A percentile compares a stretch with the other conserved stretches of the same genome.
These are phyloP conservation scores for Gisinianus flammeolus DNA, from an alignment of 2,888 invertebrate genomes.

Conservation along the genomic window DNA sequence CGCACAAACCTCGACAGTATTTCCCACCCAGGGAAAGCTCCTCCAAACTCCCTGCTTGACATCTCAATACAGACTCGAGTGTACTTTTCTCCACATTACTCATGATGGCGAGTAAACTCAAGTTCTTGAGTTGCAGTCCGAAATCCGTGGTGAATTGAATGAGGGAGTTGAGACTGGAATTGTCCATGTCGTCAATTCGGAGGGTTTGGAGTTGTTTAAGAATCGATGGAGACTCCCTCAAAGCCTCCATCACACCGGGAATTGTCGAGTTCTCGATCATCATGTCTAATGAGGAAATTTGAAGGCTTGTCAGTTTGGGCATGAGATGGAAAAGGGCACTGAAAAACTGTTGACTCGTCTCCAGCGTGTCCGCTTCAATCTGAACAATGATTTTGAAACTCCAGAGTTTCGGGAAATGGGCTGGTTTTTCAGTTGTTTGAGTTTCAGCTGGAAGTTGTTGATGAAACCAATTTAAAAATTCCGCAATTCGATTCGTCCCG, in stretches of 20 bases:
- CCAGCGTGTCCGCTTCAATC: slow-evolving; percentile 8
- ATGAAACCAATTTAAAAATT: slow-evolving; percentile 21
- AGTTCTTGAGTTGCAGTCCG: not conserved
- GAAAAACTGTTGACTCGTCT: slow-evolving; percentile 13
- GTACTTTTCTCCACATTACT: not conserved
- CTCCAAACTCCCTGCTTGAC: slow-evolving; percentile 7
- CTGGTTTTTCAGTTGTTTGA: not conserved
- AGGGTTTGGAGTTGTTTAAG: not conserved
- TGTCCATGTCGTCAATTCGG: not conserved
- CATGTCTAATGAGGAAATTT: slow-evolving; percentile 16
- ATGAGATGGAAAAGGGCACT: not conserved
- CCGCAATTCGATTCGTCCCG: slow-evolving; percentile 1
- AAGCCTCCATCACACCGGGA: not conserved
- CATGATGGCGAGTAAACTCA: not conserved
- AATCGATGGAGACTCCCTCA: not conserved
- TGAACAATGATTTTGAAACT: slow-evolving; percentile 21
- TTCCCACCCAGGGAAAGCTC: slow-evolving; percentile 20
- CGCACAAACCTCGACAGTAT: not conserved
- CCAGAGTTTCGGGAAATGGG: not conserved
- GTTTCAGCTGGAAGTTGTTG: not conserved
- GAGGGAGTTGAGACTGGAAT: not conserved
- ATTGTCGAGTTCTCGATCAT: slow-evolving; percentile 12
- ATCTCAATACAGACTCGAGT: not conserved
- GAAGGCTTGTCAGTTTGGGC: not conserved
- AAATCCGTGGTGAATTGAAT: not conserved